These are phyloP conservation scores for Zaprionus obscuricornis DNA, from an alignment of 2,888 invertebrate genomes.

Conservation along the genomic window DNA sequence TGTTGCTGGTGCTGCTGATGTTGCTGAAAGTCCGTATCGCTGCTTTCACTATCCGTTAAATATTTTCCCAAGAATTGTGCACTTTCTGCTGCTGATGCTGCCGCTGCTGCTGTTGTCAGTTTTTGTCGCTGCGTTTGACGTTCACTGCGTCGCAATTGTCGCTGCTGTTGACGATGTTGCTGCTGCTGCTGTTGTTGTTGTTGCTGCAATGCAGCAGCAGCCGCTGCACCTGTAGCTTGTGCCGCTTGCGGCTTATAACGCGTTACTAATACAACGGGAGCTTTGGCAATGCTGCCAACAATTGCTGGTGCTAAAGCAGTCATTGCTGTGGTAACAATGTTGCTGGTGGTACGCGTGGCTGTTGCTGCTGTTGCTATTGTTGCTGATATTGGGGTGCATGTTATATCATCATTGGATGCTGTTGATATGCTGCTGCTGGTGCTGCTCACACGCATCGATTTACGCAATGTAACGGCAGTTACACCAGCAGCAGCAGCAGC, in stretches of 20 bases:
- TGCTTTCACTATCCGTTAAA: constrained; percentile 60
- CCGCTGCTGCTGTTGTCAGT: constrained; percentile 25
- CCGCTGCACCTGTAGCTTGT: constrained; percentile 32
- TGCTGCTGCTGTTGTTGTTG: constrained; percentile 19
- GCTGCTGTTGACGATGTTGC: constrained; percentile 55
- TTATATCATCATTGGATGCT: constrained; percentile 80
- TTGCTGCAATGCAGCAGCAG: constrained; percentile 10
- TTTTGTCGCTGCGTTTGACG: constrained; percentile 60
- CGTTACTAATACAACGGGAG: constrained; percentile 57
- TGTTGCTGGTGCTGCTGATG: constrained; percentile 20
- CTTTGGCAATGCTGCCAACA: constrained; percentile 38
- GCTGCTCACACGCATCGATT: constrained; percentile 82
- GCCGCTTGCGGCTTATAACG: constrained; percentile 49
- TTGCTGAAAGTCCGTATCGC: constrained; percentile 58
- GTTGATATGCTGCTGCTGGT: constrained; percentile 83
- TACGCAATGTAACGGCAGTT: constrained; percentile 69
- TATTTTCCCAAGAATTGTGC: constrained; percentile 38
- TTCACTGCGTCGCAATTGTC: constrained; percentile 66
- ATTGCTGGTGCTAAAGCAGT: neutral
- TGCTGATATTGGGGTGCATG: constrained; percentile 26
- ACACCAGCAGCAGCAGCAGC: constrained; percentile 20
- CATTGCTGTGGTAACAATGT: constrained; percentile 7
- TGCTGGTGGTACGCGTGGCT: constrained; percentile 3
- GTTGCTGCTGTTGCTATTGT: constrained; percentile 75
- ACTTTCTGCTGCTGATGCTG: constrained; percentile 2